Percentiles rank a stretch among this genome's conserved stretches.
Evolutionary conservation across 2,888 invertebrate genomes (phyloP).

Genomic region (Acrobasis consociella): DNA sequence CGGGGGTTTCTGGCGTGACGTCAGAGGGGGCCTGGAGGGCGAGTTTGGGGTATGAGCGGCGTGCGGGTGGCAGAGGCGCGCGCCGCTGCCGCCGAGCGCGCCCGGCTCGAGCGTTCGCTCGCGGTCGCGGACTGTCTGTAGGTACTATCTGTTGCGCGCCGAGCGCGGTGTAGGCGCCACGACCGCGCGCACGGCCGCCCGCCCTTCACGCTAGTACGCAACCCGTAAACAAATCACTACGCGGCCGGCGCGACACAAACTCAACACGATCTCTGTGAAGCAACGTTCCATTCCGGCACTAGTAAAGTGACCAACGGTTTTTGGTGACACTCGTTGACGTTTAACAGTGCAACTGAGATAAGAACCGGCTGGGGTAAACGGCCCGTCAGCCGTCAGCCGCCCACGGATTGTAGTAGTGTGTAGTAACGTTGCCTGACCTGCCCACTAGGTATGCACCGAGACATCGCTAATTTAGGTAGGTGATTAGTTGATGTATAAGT

Average conservation of each 20-base stretch:
- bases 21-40: conserved; percentile 54
- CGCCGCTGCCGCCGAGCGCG: conserved; percentile 45
- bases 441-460: conserved; percentile 56
- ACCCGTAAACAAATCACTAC: conserved; percentile 67
- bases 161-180: conserved; percentile 68
- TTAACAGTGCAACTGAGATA: conserved; percentile 49
- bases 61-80: conserved; percentile 53
- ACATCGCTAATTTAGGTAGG: conserved; percentile 44
- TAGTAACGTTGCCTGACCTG: conserved; percentile 59
- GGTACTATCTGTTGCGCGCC: conserved; percentile 73
- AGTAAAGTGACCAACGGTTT: conserved; percentile 40
- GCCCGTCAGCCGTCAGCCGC: conserved; percentile 52
- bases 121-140: conserved; percentile 52
- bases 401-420: conserved; percentile 69
- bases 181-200: conserved; percentile 46
- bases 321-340: conserved; percentile 48
- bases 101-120: conserved; percentile 44
- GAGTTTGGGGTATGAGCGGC: conserved; percentile 42
- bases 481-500: conserved; percentile 25
- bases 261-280: conserved; percentile 35
- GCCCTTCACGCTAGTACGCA: conserved; percentile 44
- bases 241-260: conserved; percentile 43
- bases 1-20: conserved; percentile 72
- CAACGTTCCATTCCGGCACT: conserved; percentile 33
- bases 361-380: conserved; percentile 59